phyloP scores from a whole-genome alignment of 2,888 invertebrate genomes.

The Yponomeuta evonymella region DNA sequence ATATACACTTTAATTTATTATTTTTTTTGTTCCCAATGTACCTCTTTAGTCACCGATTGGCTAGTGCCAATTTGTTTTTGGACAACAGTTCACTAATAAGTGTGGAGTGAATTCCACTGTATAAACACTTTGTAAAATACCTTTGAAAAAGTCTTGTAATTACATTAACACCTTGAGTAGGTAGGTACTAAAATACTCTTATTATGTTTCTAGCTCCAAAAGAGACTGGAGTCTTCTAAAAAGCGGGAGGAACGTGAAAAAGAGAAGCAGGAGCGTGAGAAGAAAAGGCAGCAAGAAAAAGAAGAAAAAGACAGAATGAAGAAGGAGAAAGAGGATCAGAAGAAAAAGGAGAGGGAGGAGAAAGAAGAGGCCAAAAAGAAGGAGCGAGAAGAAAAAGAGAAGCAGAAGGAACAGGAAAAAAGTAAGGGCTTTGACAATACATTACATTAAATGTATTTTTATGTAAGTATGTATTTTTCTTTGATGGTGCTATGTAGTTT shows the following conservation, averaged over 20 bases:
- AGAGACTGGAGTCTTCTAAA: slow-evolving; percentile 74
- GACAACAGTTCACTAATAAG: too few species aligned
- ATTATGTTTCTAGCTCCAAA: slow-evolving; percentile 59
- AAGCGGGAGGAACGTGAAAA: slow-evolving; percentile 74
- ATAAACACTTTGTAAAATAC: too few species aligned
- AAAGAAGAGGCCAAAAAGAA: slow-evolving; percentile 63
- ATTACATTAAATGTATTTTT: too few species aligned
- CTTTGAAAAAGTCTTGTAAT: too few species aligned
- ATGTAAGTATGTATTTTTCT: too few species aligned
- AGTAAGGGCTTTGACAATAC: slow-evolving; percentile 36
- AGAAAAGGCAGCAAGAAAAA: slow-evolving; percentile 62
- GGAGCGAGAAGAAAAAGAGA: slow-evolving; percentile 71
- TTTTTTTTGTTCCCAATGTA: too few species aligned
- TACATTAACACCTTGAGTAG: too few species aligned
- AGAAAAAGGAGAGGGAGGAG: slow-evolving; percentile 55
- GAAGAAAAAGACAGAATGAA: slow-evolving; percentile 63
- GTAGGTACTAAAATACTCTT: background rate
- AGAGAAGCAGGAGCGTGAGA: slow-evolving; percentile 63
- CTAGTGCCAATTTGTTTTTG: too few species aligned
- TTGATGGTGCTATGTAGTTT: too few species aligned
- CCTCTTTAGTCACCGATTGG: too few species aligned
- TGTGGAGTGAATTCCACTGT: too few species aligned
- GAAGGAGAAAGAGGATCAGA: slow-evolving; percentile 62
- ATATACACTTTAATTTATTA: too few species aligned
- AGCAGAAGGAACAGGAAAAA: slow-evolving; percentile 73